Evolutionary conservation across 2,888 invertebrate genomes (phyloP), one percentile per base, ranked within the genome.

Genomic region (Anthophora plumipes): DNA sequence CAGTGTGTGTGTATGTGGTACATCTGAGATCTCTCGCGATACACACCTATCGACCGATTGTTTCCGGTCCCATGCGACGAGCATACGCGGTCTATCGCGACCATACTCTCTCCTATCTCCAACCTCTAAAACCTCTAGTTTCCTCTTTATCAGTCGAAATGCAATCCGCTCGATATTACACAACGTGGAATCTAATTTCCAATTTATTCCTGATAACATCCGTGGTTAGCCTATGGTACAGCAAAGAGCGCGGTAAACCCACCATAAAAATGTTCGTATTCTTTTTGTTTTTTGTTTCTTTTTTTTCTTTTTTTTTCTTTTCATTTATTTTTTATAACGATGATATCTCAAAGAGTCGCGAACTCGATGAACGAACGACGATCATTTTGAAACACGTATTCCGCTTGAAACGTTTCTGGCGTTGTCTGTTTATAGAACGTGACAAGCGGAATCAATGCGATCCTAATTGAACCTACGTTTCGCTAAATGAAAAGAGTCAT

Each of bases 391-490:
- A 7, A 52, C 11, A 22, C 46, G 9, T 11, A n/a, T 37, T 68
- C 37, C 52, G 43, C 37, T 69, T 20, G 37, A 25, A 60, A 60
- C 69, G 52, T 25, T 63, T 46, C n/a, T 37, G 55, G 41, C 61
- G 11, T 31, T 9, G 1, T 17, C 7, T 25, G 43, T 14, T 54
- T 50, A 67, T 48, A 67, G 63, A 60, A 46, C 66, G 67, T 52
- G 67, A 46, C 67, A 76, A 82, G 70, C 70, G 70, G 75, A 73
- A 66, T 76, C 86, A 57, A 59, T 70, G 14, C 52, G 73, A 70
- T 70, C 60, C 86, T 85, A 84, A 84, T 68, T 81, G 46, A 77
- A 64, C 86, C n/a, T 84, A 86, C 84, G 46, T 57, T 76, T 59
- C 60, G 54, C 86, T 86, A 85, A 59, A 73, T 66, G 68, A 72